phyloP scores from a whole-genome alignment of 2,888 invertebrate species.

The Drosophila peninsularis region DNA sequence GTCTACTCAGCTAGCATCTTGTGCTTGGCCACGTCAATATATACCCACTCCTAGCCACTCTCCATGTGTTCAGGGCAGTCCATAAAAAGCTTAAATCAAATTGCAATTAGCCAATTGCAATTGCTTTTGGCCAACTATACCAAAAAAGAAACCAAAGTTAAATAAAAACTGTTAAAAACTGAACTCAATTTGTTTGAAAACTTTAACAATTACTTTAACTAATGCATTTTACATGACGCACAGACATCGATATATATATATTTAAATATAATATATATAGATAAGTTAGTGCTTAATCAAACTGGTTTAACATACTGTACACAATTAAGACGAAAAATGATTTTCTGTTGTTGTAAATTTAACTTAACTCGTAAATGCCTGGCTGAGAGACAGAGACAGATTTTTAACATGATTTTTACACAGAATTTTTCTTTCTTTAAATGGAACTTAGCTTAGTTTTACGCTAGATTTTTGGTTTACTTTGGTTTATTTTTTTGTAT shows the following conservation, averaged over 20 bases:
- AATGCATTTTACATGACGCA: slow-evolving; percentile 21
- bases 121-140: slow-evolving; percentile 26
- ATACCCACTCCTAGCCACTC: background rate
- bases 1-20: too few relatives aligned
- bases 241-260: slow-evolving; percentile 15
- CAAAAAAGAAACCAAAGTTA: slow-evolving; percentile 18
- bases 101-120: slow-evolving; percentile 30
- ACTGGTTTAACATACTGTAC: slow-evolving; percentile 62
- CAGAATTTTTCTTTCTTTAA: slow-evolving; percentile 30
- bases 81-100: slow-evolving; percentile 14
- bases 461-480: slow-evolving; percentile 45
- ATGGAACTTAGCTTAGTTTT: slow-evolving; percentile 61
- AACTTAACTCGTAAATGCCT: slow-evolving; percentile 50
- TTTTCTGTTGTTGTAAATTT: slow-evolving; percentile 23
- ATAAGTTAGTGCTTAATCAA: slow-evolving; percentile 19
- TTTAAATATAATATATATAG: slow-evolving; percentile 1
- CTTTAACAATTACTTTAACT: slow-evolving; percentile 40
- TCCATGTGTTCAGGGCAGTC: background rate
- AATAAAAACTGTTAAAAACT: background rate
- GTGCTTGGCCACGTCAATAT: background rate
- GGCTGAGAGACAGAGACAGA: slow-evolving; percentile 4
- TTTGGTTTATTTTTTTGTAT: slow-evolving; percentile 22
- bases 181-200: slow-evolving; percentile 6
- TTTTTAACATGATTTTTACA: slow-evolving; percentile 72
- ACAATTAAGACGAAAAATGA: slow-evolving; percentile 48